These are phyloP conservation scores for Datnioides undecimradiatus DNA, from an alignment of 2,113 vertebrate species.

Conservation along the genomic window DNA sequence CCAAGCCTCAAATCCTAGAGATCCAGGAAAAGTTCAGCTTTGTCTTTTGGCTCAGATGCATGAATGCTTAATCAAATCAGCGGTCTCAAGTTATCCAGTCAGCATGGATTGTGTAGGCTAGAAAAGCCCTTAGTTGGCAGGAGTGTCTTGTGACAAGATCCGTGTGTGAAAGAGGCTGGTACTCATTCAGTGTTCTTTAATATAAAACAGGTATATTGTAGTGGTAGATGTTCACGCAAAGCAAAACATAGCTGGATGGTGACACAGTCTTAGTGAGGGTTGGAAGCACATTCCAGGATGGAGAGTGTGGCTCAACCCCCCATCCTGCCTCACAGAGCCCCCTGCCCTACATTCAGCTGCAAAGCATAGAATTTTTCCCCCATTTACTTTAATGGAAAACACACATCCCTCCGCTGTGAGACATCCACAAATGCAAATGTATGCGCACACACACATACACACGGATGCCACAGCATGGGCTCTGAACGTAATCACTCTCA, in stretches of 20 bases:
- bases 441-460: conserved; percentile 28
- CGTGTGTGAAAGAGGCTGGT: background rate
- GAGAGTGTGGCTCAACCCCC: conserved; percentile 45
- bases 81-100: conserved; percentile 20
- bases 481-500: conserved; percentile 45
- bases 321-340: conserved; percentile 30
- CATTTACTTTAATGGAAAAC: conserved; percentile 63
- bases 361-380: conserved; percentile 21
- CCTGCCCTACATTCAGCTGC: conserved; percentile 54
- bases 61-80: conserved; percentile 38
- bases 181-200: background rate
- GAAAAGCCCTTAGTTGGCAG: conserved; percentile 13
- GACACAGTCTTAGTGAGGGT: conserved; percentile 14
- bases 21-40: conserved; percentile 26
- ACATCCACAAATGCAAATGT: conserved; percentile 41
- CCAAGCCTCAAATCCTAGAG: conserved; percentile 4
- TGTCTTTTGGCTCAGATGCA: conserved; percentile 30
- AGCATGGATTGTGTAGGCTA: background rate
- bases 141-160: background rate
- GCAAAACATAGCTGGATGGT: conserved; percentile 15
- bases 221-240: background rate
- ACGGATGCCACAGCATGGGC: conserved; percentile 25
- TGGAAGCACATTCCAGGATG: conserved; percentile 56
- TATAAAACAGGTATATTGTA: conserved; percentile 2
- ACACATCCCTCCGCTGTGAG: conserved; percentile 59